These are phyloP conservation scores for Girardia tigrina DNA, from an alignment of 2,888 invertebrate genomes.

Conservation along the genomic window DNA sequence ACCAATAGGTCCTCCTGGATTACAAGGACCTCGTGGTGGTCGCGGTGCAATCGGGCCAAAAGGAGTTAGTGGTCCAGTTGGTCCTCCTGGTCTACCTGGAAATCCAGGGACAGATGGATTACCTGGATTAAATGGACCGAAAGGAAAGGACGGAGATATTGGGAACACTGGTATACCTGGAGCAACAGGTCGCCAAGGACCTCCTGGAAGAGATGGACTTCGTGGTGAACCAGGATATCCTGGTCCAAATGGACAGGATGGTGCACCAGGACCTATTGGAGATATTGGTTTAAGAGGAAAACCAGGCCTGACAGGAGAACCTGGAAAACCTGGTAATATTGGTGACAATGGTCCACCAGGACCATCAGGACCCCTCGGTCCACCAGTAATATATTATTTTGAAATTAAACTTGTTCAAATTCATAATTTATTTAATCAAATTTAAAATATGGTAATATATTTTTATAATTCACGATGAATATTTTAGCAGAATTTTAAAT, in stretches of 20 bases:
- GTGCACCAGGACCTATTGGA: constrained; percentile 37
- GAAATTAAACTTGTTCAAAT: no score
- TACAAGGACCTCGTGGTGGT: constrained; percentile 10
- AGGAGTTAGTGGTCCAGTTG: constrained; percentile 34
- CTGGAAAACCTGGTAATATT: constrained; percentile 35
- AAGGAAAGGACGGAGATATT: constrained; percentile 28
- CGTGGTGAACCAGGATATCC: constrained; percentile 34
- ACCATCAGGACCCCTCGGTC: constrained; percentile 47
- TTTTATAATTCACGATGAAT: no score
- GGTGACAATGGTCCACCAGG: constrained; percentile 32
- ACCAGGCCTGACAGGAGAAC: constrained; percentile 32
- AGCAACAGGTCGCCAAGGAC: constrained; percentile 34
- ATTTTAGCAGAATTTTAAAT: no score
- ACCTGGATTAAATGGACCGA: constrained; percentile 34
- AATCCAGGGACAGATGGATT: constrained; percentile 32
- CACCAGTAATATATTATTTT: no score
- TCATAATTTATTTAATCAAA: no score
- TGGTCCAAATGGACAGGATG: constrained; percentile 36
- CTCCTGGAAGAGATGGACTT: constrained; percentile 38
- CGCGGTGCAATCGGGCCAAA: constrained; percentile 8
- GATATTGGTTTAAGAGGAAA: constrained; percentile 37
- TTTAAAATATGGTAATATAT: no score
- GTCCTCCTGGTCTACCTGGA: constrained; percentile 31
- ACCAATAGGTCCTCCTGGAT: constrained; percentile 32
- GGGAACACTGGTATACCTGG: constrained; percentile 27